Base-by-base conservation (phyloP, 2,888 invertebrate genomes). In the Heliconius charithonia region DNA sequence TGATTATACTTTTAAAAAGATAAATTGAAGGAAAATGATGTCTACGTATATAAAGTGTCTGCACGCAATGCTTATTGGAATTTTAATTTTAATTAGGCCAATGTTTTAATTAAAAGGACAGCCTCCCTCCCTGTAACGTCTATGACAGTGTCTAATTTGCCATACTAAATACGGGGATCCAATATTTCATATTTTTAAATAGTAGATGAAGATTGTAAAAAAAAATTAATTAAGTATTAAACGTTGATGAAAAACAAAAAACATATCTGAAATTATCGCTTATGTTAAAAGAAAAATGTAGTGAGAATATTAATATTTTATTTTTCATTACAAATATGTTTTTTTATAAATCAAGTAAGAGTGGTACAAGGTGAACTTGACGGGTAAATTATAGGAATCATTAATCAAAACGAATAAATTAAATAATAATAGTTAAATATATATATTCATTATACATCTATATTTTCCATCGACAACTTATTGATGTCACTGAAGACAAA, bases 341-440 rank as follows among this genome's bases (percentile, higher is more conserved):
- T 62, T 27, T 32, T 29, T 25, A 19, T 63, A 63, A 16, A 63
- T 16, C 63, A 7, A 0, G 16, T 19, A 63, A 63, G 63, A 25
- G 27, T 63, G 13, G 63, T 63, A 63, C 41, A n/a, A 67, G 67
- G 41, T 13, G 45, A 41, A 45, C 69, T 41, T 69, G 69, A 69
- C 6, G 27, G 25, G 69, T 69, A 19, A 69, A 16, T 45, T 69
- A 69, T 45, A 13, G 6, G 0, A 69, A n/a, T n/a, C 29, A 69
- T 69, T 25, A 69, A 25, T 69, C 41, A 69, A 45, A 19, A 25
- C 41, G 16, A 16, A 41, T 25, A 13, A 63, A n/a, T 25, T 4
- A 69, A 69, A 45, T 45, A 25, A 13, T n/a, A n/a, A n/a, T 59
- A n/a, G 16, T 69, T 27, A 16, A 25, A 27, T 45, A 69, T 41